These are phyloP conservation scores for Trogon melanurus DNA, from an alignment of 2,113 vertebrate species.

Conservation along the genomic window DNA sequence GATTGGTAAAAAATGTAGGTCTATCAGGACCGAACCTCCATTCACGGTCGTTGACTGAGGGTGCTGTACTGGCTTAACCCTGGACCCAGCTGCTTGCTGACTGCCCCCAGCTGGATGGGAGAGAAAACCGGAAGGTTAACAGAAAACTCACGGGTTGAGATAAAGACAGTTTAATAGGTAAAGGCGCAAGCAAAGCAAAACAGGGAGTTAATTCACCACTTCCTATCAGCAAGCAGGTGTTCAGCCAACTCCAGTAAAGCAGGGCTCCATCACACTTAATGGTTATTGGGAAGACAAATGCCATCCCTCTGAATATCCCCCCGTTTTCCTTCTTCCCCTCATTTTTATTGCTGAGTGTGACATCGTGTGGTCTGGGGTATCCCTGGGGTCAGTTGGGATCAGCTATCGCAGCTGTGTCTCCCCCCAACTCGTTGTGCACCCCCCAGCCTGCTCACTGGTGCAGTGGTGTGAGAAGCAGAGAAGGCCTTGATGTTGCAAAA, in stretches of 20 bases:
- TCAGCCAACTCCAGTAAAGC: not conserved
- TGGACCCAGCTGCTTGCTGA: fast-evolving
- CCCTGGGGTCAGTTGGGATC: not conserved
- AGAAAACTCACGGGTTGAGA: not conserved
- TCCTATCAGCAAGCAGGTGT: not conserved
- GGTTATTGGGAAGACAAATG: not conserved
- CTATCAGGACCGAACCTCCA: not conserved
- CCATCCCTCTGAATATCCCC: not conserved
- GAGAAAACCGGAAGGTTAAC: fast-evolving
- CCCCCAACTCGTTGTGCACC: fast-evolving
- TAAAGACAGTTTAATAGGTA: not conserved
- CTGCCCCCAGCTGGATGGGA: fast-evolving
- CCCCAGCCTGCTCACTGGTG: fast-evolving
- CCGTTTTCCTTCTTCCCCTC: not conserved
- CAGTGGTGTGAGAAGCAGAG: not conserved
- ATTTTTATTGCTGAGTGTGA: not conserved
- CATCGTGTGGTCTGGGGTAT: fast-evolving
- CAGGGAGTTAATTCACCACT: not conserved
- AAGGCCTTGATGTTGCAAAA: not conserved
- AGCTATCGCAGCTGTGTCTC: fast-evolving
- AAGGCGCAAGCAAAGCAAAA: not conserved
- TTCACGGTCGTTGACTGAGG: not conserved
- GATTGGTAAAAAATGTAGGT: not conserved
- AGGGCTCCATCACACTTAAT: not conserved
- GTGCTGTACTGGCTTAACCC: not conserved